These are phyloP conservation scores for Melanotaenia pygmaea DNA, from an alignment of 2,797 vertebrate species.

Conservation along the genomic window DNA sequence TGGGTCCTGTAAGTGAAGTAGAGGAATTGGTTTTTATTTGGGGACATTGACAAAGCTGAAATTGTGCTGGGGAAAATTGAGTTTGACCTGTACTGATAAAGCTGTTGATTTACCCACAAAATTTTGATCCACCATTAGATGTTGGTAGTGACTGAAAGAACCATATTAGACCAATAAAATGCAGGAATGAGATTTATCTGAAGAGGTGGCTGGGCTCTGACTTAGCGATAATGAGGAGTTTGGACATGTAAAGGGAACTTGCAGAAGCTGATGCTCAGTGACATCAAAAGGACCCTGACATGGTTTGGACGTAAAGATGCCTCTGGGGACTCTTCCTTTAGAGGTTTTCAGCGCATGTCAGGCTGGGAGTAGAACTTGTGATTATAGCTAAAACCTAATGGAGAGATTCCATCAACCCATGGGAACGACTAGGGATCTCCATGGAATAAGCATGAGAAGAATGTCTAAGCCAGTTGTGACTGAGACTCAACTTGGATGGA, in stretches of 20 bases:
- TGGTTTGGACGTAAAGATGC: neutral
- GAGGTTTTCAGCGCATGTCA: neutral
- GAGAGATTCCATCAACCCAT: neutral
- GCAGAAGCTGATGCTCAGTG: neutral
- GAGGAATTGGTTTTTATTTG: no score
- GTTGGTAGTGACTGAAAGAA: neutral
- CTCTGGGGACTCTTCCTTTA: neutral
- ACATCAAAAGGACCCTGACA: neutral
- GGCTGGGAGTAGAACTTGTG: neutral
- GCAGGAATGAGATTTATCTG: neutral
- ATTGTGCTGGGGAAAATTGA: no score
- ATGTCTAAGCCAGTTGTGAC: no score
- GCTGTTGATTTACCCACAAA: neutral
- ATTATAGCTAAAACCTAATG: neutral
- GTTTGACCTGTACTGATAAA: neutral
- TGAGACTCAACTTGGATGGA: no score
- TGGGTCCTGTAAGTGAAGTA: no score
- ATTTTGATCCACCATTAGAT: neutral
- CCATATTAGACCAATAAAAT: neutral
- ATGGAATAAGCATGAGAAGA: neutral
- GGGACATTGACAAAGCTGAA: no score
- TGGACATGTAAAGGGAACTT: neutral
- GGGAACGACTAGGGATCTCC: neutral
- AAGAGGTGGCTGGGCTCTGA: neutral
- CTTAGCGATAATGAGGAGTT: neutral